Base-by-base conservation (phyloP, 2,113 vertebrate genomes). In the Apistogramma diplotaenia region DNA sequence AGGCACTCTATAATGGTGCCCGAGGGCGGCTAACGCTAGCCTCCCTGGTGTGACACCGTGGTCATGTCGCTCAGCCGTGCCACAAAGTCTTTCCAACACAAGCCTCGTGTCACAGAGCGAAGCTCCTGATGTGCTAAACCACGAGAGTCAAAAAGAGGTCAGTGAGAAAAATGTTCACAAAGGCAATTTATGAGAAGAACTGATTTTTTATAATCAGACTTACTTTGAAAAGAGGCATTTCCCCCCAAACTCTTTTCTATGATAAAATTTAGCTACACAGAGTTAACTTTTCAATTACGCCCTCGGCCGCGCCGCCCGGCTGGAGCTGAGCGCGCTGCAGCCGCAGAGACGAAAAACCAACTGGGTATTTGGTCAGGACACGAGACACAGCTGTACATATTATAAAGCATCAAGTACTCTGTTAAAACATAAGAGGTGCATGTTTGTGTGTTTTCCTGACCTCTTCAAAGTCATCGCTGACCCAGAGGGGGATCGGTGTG, bases 401-500 rank as follows among this genome's bases (percentile, higher is more conserved):
- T 25, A 76, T 21, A 59, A 79, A 80, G 31, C 25, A 75, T 53
- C 61, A 21, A 79, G 23, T 19, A 72, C 58, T 78, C 57, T 49
- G 61, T 25, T 54, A 85, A 83, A 70, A 51, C 33, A 10, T 23
- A 46, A 18, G 31, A 76, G 70, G 59, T 29, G 21, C 19, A 33
- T 58, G 12, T 33, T 13, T 55, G 29, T 31, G 31, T 13, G 25
- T 81, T 71, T 60, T 74, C 74, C 94, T 93, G 74, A 99, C 98
- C 97, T 99, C 98, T 82, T 99, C 96, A 46, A 95, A 96, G 92
- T 99, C 98, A 0, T 96, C 95, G 4, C 98, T 99, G 96, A 98
- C 96, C 98, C 98, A 99, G 77, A 99, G 88, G 0, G 98, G 98
- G 85, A 99, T 98, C 0, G 98, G 98, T 1, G 98, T 99, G 5